Evolutionary conservation across 2,797 vertebrate species (phyloP).

Genomic region (Lepus oiostolus): DNA sequence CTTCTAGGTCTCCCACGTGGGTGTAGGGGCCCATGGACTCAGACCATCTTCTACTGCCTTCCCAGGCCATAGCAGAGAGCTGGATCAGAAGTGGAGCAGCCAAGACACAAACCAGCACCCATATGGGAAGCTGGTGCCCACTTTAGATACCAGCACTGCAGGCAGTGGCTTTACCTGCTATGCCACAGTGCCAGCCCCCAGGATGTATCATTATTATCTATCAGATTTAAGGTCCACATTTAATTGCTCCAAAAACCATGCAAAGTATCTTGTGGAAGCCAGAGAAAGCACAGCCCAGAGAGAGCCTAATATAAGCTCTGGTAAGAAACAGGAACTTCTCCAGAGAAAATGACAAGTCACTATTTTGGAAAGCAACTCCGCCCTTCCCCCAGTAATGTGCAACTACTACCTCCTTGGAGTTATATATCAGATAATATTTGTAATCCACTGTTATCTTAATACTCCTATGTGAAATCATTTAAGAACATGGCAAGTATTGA

Average conservation of each 20-base stretch:
- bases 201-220: background rate
- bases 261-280: background rate
- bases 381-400: background rate
- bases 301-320: constrained; percentile 2
- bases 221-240: background rate
- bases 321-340: constrained; percentile 32
- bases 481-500: constrained; percentile 34
- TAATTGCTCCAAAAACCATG: background rate
- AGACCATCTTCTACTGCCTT: too few relatives aligned
- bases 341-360: background rate
- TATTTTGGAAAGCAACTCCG: constrained; percentile 26
- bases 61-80: too few relatives aligned
- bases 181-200: too few relatives aligned
- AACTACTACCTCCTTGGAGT: background rate
- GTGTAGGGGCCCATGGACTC: too few relatives aligned
- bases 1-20: too few relatives aligned
- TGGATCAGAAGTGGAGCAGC: too few relatives aligned
- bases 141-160: too few relatives aligned
- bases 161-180: too few relatives aligned
- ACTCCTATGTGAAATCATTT: constrained; percentile 26
- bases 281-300: constrained; percentile 5
- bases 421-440: background rate
- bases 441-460: background rate
- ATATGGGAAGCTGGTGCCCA: too few relatives aligned
- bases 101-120: too few relatives aligned